phyloP scores from a whole-genome alignment of 2,113 vertebrate genomes.

The Chaenogobius annularis region DNA sequence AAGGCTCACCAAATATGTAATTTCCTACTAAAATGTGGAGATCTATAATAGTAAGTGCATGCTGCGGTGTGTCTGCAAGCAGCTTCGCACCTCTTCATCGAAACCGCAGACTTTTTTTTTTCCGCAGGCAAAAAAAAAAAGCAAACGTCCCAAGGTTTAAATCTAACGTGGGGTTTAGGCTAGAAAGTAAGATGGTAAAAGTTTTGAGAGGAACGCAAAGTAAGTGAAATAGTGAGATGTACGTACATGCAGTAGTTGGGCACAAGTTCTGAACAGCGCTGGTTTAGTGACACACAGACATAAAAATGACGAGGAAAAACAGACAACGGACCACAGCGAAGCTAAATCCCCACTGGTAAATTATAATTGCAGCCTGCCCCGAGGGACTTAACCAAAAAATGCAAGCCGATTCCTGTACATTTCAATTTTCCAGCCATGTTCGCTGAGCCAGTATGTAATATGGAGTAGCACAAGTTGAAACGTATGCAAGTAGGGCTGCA shows the following conservation, averaged over 20 bases:
- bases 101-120: constrained; percentile 47
- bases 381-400: constrained; percentile 35
- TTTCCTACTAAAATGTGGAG: constrained; percentile 52
- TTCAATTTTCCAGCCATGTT: constrained; percentile 21
- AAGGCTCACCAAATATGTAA: constrained; percentile 38
- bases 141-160: constrained; percentile 31
- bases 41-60: constrained; percentile 44
- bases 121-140: constrained; percentile 7
- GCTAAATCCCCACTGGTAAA: constrained; percentile 55
- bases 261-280: constrained; percentile 35
- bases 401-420: constrained; percentile 11
- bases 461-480: not conserved
- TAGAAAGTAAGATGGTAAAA: not conserved
- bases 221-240: constrained; percentile 26
- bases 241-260: constrained; percentile 41
- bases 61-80: constrained; percentile 41
- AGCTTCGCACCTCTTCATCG: constrained; percentile 36
- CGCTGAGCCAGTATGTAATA: not conserved
- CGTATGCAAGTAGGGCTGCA: not conserved
- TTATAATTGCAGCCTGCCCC: constrained; percentile 50
- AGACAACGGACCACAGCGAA: constrained; percentile 47
- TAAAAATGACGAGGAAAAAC: constrained; percentile 69
- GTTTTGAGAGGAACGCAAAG: not conserved
- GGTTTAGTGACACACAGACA: constrained; percentile 63
- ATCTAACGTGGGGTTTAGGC: constrained; percentile 13